Percentiles rank a stretch among this genome's conserved stretches.
Evolutionary conservation across 1,140 invertebrate species (phyloP).

Genomic region (Liolophura sinensis): DNA sequence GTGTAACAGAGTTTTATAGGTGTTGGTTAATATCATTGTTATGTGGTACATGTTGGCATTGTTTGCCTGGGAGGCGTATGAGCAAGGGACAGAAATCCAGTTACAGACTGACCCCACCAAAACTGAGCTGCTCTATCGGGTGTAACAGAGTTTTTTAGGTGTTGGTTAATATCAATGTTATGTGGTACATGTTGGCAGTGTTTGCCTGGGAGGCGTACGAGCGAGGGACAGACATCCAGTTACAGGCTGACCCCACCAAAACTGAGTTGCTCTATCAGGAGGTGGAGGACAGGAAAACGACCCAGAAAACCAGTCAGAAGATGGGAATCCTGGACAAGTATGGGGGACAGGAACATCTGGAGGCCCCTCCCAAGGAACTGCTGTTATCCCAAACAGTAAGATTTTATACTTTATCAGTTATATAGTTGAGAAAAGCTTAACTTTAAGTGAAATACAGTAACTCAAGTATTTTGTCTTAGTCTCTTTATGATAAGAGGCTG

Average conservation of each 20-base stretch:
- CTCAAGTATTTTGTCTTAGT: conserved; percentile 2
- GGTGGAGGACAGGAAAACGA: conserved; percentile 86
- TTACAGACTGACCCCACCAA: conserved; percentile 97
- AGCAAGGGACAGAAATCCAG: conserved; percentile 90
- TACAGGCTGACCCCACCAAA: conserved; percentile 97
- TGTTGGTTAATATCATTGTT: too few species aligned
- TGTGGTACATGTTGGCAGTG: conserved; percentile 57
- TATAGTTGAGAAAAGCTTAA: neutral
- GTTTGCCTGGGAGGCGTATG: conserved; percentile 98
- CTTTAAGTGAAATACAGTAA: neutral
- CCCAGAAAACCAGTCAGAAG: conserved; percentile 77
- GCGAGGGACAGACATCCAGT: conserved; percentile 88
- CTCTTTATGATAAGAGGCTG: neutral
- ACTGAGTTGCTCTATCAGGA: conserved; percentile 88
- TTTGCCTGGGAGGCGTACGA: conserved; percentile 99
- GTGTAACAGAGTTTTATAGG: too few species aligned
- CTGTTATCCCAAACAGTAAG: conserved; percentile 84
- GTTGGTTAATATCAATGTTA: too few species aligned
- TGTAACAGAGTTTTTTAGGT: too few species aligned
- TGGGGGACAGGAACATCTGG: conserved; percentile 89
- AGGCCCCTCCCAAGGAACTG: conserved; percentile 82
- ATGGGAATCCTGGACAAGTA: conserved; percentile 82
- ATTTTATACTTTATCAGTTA: too few species aligned
- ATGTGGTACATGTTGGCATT: conserved; percentile 64
- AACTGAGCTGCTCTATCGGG: conserved; percentile 85